A percentile compares a stretch with the other conserved stretches of the same genome.
phyloP scores from a whole-genome alignment of 1,140 invertebrate genomes.

The Caenorhabditis latens region DNA sequence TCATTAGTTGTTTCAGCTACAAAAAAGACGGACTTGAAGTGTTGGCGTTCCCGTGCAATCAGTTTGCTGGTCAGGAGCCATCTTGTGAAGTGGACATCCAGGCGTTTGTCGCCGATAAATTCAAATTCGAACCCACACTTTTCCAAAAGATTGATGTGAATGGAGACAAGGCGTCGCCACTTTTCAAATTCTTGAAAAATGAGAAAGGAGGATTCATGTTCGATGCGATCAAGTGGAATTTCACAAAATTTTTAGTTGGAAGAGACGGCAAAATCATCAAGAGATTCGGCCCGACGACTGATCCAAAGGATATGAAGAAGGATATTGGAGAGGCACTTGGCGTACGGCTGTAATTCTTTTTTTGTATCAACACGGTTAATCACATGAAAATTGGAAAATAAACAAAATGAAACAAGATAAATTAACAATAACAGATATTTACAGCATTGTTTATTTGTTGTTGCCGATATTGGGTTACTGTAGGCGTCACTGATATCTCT shows the following conservation, averaged over 20 bases:
- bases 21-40: slow-evolving; percentile 70
- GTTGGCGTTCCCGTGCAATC: slow-evolving; percentile 74
- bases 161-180: slow-evolving; percentile 70
- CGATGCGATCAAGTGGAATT: slow-evolving; percentile 88
- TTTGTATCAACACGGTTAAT: too few relatives aligned
- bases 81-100: slow-evolving; percentile 73
- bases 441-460: too few relatives aligned
- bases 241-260: slow-evolving; percentile 92
- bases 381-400: background rate
- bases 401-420: background rate
- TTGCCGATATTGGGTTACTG: too few relatives aligned
- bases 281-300: slow-evolving; percentile 85
- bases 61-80: slow-evolving; percentile 72
- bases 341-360: background rate
- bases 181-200: slow-evolving; percentile 78
- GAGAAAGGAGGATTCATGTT: slow-evolving; percentile 78
- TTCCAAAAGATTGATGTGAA: slow-evolving; percentile 74
- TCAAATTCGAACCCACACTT: slow-evolving; percentile 74
- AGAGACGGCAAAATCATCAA: slow-evolving; percentile 88
- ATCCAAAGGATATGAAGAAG: slow-evolving; percentile 80
- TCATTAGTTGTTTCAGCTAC: slow-evolving; percentile 68
- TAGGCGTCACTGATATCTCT: too few relatives aligned
- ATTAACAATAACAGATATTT: background rate
- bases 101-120: slow-evolving; percentile 78
- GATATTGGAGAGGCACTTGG: slow-evolving; percentile 64